Base-by-base conservation (phyloP, 2,113 vertebrate genomes). In the Onychostoma macrolepis region DNA sequence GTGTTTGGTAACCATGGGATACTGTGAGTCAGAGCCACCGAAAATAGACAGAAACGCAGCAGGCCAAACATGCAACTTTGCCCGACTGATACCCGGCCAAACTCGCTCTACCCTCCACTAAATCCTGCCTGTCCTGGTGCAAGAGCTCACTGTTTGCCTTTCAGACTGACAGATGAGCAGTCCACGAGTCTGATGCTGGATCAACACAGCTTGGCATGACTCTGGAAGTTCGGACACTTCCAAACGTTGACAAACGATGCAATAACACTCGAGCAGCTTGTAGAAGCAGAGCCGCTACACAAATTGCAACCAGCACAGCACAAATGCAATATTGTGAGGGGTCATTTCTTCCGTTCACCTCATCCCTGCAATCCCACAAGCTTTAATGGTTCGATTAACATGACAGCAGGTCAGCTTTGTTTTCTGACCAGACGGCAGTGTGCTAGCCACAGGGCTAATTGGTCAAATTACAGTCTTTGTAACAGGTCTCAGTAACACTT, bases 381-480 rank as follows among this genome's bases (percentile, higher is more conserved):
- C 50, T 82, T 48, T 41, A 17, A 53, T 15, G 48, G 53, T 41
- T 67, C 43, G n/a, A 80, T 80, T 69, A 82, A 33, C 79, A 85
- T 45, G 79, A 26, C 63, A 71, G 79, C 77, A 86, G 65, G 69
- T 75, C 83, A 85, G 65, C 88, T 84, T 89, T 87, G 89, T 87
- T 86, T 83, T 56, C 84, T 43, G 83, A 85, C 79, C 85, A 84
- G 50, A n/a, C 2, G 30, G 36, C 85, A 63, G 86, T 28, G 63
- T 74, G 87, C 83, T 82, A 88, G 88, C 87, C 87, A 74, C 78
- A 50, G 82, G 48, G 84, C 91, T 90, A 92, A 91, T 91, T 92
- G 89, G 89, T 91, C 88, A 88, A 84, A 89, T 90, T 88, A 91
- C 91, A 88, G 89, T 75, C 45, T 91, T 92, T 92, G 88, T 90